Conservation (phyloP, 2,797 vertebrate genomes). For the Gadopsis marmoratus region DNA sequence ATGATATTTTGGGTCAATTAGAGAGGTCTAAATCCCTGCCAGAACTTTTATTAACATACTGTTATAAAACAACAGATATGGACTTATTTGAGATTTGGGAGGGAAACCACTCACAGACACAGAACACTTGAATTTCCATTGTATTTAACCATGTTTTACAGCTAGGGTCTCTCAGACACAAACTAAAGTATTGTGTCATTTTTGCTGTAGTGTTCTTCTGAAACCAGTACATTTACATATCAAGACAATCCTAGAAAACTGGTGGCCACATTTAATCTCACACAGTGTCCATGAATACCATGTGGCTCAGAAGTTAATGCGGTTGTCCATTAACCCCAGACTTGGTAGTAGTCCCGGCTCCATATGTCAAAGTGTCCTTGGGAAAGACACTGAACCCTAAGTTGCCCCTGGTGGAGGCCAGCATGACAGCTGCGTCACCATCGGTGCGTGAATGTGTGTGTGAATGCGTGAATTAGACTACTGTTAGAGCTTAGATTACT, state of each 20-base stretch:
- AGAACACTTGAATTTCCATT: not conserved
- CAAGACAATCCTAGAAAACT: not conserved
- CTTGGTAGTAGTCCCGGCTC: no score
- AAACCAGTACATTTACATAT: not conserved
- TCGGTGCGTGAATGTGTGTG: no score
- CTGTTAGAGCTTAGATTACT: no score
- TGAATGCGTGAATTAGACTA: no score
- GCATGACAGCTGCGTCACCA: no score
- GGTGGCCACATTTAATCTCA: not conserved
- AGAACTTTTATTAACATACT: not conserved
- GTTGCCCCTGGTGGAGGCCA: no score
- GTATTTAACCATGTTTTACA: not conserved
- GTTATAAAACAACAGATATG: not conserved
- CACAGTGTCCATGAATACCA: not conserved
- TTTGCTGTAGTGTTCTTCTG: no score
- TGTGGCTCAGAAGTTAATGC: no score
- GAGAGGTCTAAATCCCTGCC: not conserved
- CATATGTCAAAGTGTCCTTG: no score
- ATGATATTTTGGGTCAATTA: not conserved
- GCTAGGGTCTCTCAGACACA: not conserved
- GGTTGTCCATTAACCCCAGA: no score
- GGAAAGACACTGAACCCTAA: no score
- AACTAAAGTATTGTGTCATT: not conserved
- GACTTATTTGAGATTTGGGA: not conserved
- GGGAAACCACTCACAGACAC: not conserved